phyloP scores from a whole-genome alignment of 1,140 invertebrate genomes.

The Branchinecta lindahli region DNA sequence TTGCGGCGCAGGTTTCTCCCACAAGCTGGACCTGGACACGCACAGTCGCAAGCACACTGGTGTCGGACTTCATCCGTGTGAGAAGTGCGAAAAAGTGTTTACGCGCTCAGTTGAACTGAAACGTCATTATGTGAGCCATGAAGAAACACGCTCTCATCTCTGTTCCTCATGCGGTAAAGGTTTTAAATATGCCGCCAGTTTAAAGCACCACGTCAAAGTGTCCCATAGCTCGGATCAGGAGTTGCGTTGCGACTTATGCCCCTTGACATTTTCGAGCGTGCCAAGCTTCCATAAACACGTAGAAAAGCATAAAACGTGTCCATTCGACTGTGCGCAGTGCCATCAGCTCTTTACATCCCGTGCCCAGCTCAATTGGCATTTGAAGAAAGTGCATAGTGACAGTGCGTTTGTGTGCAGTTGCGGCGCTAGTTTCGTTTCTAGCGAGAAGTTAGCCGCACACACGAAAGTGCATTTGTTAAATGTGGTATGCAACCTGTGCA shows the following conservation, averaged over 20 bases:
- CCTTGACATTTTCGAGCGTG: neutral
- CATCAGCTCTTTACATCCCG: neutral
- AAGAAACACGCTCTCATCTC: neutral
- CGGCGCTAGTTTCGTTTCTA: neutral
- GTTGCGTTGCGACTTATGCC: neutral
- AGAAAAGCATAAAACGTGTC: neutral
- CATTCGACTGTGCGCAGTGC: neutral
- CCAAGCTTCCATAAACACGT: neutral
- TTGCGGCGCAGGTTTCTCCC: neutral
- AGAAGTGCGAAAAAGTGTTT: neutral
- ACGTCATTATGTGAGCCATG: neutral
- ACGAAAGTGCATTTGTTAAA: neutral
- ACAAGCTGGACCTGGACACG: neutral
- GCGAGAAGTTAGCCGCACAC: neutral
- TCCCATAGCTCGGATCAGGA: neutral
- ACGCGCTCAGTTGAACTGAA: neutral
- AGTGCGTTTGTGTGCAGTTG: neutral
- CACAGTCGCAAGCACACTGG: neutral
- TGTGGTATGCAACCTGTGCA: neutral
- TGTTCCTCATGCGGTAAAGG: neutral
- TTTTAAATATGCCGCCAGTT: neutral
- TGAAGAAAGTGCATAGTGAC: neutral
- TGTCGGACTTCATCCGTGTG: neutral
- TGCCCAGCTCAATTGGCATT: neutral
- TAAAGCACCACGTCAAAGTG: neutral